Conservation (phyloP, 2,797 vertebrate species). For the Rhynchotus rufescens region DNA sequence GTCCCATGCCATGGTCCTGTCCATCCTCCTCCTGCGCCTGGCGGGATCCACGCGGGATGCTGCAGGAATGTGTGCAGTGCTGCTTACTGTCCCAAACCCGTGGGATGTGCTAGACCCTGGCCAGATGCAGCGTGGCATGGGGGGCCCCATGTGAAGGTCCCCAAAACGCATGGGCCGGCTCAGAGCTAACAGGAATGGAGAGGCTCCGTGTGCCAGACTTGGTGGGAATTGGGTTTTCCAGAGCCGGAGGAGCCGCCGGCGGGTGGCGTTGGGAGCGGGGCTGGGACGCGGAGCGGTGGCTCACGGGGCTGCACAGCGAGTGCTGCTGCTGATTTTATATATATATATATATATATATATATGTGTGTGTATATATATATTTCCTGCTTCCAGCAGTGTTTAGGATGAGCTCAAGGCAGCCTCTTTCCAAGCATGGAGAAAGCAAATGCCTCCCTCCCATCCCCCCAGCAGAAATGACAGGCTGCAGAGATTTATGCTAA, state of each 20-base stretch:
- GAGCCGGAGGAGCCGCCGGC: neutral
- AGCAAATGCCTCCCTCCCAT: constrained; percentile 27
- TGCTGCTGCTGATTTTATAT: neutral
- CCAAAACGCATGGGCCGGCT: neutral
- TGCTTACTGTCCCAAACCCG: too few species aligned
- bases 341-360: too few species aligned
- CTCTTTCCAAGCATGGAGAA: constrained; percentile 58
- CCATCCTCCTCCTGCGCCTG: too few species aligned
- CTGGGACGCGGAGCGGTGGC: neutral
- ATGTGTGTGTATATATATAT: too few species aligned
- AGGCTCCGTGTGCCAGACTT: neutral
- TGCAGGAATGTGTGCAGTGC: too few species aligned
- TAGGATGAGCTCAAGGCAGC: constrained; percentile 41
- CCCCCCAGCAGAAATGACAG: constrained; percentile 50
- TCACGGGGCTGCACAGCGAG: neutral
- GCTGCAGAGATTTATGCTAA: constrained; percentile 54
- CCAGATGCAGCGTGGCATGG: too few species aligned
- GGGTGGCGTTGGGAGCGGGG: neutral
- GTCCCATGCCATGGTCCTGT: too few species aligned
- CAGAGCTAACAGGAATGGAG: neutral
- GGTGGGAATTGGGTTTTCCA: neutral
- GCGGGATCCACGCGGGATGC: too few species aligned
- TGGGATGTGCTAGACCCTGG: neutral
- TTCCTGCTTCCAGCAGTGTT: constrained; percentile 35
- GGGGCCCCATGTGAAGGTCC: too few species aligned